Evolutionary conservation across 2,797 vertebrate species (phyloP).

Genomic region (Iguana delicatissima): DNA sequence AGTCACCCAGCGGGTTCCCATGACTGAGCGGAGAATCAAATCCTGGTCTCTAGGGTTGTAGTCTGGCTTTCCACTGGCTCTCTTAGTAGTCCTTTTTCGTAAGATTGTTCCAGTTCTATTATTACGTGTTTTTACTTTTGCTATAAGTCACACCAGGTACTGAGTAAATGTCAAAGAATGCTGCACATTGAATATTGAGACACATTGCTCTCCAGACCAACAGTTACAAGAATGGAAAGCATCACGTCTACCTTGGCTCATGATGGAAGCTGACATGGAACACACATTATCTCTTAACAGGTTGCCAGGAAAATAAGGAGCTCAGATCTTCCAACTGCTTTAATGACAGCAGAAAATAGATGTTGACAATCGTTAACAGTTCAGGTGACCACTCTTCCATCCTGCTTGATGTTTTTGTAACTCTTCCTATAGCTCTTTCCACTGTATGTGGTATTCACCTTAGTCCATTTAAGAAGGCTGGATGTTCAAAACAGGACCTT

Average conservation of each 20-base stretch:
- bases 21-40: too few relatives aligned
- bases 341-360: slow-evolving; percentile 57
- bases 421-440: slow-evolving; percentile 49
- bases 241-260: too few relatives aligned
- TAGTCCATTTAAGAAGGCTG: too few relatives aligned
- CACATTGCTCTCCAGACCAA: not conserved
- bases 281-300: slow-evolving; percentile 50
- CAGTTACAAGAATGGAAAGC: not conserved
- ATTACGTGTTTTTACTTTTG: not conserved
- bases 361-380: slow-evolving; percentile 33
- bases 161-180: not conserved
- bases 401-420: slow-evolving; percentile 56
- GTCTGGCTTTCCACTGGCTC: too few relatives aligned
- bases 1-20: too few relatives aligned
- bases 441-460: not conserved
- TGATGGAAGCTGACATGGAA: slow-evolving; percentile 7
- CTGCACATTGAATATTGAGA: not conserved
- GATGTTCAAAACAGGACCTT: not conserved
- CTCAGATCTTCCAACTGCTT: slow-evolving; percentile 72
- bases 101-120: too few relatives aligned
- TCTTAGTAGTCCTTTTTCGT: too few relatives aligned
- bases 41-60: too few relatives aligned
- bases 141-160: not conserved
- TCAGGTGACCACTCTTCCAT: slow-evolving; percentile 49
- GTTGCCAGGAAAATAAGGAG: slow-evolving; percentile 72